phyloP scores from a whole-genome alignment of 2,797 vertebrate species.

The Macroramphosus scolopax region DNA sequence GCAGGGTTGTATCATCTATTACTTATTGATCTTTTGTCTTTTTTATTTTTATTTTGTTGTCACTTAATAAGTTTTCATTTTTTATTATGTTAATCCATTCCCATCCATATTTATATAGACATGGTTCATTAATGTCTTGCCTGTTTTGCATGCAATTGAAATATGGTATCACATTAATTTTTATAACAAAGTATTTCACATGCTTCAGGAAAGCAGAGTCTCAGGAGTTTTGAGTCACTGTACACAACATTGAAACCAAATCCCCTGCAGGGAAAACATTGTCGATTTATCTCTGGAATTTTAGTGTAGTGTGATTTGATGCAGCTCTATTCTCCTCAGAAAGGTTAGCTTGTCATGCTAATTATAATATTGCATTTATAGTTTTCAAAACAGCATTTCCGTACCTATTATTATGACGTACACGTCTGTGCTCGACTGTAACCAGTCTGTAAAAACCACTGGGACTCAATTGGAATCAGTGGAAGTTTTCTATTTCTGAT shows the following conservation, averaged over 20 bases:
- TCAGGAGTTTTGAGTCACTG: too few species aligned
- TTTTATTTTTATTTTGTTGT: background rate
- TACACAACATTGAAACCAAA: slow-evolving; percentile 7
- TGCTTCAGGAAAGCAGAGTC: too few species aligned
- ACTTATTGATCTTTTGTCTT: background rate
- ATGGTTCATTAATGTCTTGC: too few species aligned
- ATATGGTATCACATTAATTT: too few species aligned
- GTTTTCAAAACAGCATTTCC: slow-evolving; percentile 12
- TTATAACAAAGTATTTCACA: too few species aligned
- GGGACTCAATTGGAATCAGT: slow-evolving; percentile 16
- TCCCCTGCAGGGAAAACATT: slow-evolving; percentile 4
- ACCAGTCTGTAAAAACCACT: background rate
- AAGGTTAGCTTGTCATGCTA: slow-evolving; percentile 7
- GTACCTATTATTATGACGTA: slow-evolving; percentile 18
- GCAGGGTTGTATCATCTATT: background rate
- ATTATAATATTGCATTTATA: slow-evolving; percentile 17
- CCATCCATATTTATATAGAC: background rate
- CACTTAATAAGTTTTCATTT: too few species aligned
- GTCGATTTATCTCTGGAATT: slow-evolving; percentile 1
- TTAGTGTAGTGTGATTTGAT: slow-evolving; percentile 7
- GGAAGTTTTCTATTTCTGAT: slow-evolving; percentile 7
- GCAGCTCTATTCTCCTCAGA: slow-evolving; percentile 1
- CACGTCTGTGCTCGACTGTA: slow-evolving; percentile 14
- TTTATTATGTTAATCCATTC: background rate
- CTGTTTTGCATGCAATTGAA: too few species aligned